Percentiles rank a stretch among this genome's conserved stretches.
Evolutionary conservation across 92 coral and sea anemone genomes (phyloP).

Genomic region (Parazoanthus atlanticus): DNA sequence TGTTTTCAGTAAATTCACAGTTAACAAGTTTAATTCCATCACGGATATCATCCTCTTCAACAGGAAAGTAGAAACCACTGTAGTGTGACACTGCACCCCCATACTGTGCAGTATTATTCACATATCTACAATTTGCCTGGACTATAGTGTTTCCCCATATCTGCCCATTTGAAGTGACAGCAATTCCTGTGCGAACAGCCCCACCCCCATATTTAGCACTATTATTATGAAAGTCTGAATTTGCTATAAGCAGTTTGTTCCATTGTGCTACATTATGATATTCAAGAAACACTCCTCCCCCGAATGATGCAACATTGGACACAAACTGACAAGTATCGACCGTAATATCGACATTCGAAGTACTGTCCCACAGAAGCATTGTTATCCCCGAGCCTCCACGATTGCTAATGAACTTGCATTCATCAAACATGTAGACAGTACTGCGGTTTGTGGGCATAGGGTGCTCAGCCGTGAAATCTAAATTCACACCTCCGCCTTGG

Average conservation of each 20-base stretch:
- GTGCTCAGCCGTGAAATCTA: slow-evolving; percentile 64
- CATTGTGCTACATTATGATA: slow-evolving; percentile 64
- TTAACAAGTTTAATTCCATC: slow-evolving; percentile 44
- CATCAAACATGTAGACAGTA: slow-evolving; percentile 45
- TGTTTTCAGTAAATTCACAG: slow-evolving; percentile 71
- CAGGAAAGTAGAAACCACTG: slow-evolving; percentile 54
- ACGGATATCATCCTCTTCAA: background rate
- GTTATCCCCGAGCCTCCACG: slow-evolving; percentile 89
- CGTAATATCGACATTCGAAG: slow-evolving; percentile 49
- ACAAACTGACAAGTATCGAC: slow-evolving; percentile 63
- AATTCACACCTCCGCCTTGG: slow-evolving; percentile 79
- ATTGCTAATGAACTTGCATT: slow-evolving; percentile 76
- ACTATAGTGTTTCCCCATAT: slow-evolving; percentile 53
- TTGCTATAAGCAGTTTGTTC: slow-evolving; percentile 50
- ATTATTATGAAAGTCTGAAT: slow-evolving; percentile 60
- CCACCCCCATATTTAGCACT: slow-evolving; percentile 75
- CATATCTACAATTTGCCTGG: slow-evolving; percentile 52
- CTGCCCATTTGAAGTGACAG: slow-evolving; percentile 30
- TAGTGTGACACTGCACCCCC: slow-evolving; percentile 89
- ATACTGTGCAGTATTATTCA: slow-evolving; percentile 61
- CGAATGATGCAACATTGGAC: slow-evolving; percentile 72
- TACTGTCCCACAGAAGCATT: slow-evolving; percentile 51
- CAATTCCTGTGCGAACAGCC: slow-evolving; percentile 65
- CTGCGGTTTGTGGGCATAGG: background rate
- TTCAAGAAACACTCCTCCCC: slow-evolving; percentile 72